These are phyloP conservation scores for Patagioenas fasciata DNA, from an alignment of 2,113 vertebrate species.

Conservation along the genomic window DNA sequence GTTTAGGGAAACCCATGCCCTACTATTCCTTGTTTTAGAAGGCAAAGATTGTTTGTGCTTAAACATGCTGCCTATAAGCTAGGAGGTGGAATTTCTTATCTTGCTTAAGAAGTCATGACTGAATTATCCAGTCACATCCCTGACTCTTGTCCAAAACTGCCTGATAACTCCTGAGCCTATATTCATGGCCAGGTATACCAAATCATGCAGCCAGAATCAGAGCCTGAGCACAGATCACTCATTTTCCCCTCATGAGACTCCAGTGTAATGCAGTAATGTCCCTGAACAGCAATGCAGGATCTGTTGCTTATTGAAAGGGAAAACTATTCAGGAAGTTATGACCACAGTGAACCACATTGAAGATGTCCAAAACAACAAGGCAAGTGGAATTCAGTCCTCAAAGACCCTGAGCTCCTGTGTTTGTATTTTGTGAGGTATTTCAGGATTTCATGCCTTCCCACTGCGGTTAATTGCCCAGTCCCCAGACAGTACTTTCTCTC, in stretches of 20 bases:
- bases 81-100: background rate
- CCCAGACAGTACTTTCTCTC: background rate
- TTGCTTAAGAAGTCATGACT: background rate
- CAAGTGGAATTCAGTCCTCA: background rate
- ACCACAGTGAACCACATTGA: background rate
- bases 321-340: background rate
- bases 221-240: background rate
- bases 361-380: background rate
- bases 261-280: accelerated
- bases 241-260: background rate
- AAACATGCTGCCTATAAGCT: background rate
- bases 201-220: background rate
- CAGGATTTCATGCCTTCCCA: background rate
- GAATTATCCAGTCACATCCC: background rate
- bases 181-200: background rate
- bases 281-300: background rate
- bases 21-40: background rate
- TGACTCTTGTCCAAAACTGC: background rate
- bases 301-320: background rate
- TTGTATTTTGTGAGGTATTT: background rate
- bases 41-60: background rate
- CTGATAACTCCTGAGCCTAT: background rate
- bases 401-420: background rate
- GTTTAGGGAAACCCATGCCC: background rate
- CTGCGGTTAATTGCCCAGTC: slow-evolving; percentile 13